Conservation (phyloP, 2,888 invertebrate genomes). For the Nomada goodeniana region DNA sequence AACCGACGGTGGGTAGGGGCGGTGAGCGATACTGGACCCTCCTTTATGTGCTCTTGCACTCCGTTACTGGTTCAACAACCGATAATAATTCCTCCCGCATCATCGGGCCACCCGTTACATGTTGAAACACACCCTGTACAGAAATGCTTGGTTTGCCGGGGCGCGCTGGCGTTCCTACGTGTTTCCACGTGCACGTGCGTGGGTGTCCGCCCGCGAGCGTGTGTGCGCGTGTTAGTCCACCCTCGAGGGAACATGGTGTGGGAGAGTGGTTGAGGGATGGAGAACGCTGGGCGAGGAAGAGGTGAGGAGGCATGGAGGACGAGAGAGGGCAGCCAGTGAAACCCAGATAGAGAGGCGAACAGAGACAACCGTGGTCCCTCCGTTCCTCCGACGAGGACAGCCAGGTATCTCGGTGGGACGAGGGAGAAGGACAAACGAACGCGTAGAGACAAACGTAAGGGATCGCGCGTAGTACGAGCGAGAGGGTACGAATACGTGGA, state of each 20-base stretch:
- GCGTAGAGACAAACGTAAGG: conserved; percentile 58
- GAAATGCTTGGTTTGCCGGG: conserved; percentile 82
- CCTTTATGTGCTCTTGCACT: neutral
- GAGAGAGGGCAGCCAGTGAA: conserved; percentile 42
- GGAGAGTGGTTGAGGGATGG: conserved; percentile 71
- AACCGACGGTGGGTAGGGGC: too few species aligned
- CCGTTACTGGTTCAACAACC: neutral
- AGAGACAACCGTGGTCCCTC: conserved; percentile 36
- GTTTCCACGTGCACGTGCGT: conserved; percentile 56
- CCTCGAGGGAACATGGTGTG: conserved; percentile 75
- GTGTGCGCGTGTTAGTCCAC: conserved; percentile 78
- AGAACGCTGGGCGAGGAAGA: conserved; percentile 57
- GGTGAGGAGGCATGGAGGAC: conserved; percentile 27
- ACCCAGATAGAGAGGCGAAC: conserved; percentile 47
- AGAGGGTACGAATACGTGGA: conserved; percentile 74
- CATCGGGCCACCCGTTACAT: conserved; percentile 80
- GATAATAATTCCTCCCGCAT: conserved; percentile 4
- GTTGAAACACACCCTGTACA: conserved; percentile 81
- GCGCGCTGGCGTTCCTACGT: conserved; percentile 71
- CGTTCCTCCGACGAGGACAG: conserved; percentile 1
- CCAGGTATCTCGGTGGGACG: conserved; percentile 26
- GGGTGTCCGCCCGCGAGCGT: conserved; percentile 73
- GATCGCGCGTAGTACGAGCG: conserved; percentile 53
- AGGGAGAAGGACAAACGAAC: conserved; percentile 56
- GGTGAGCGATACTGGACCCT: too few species aligned